Evolutionary conservation across 92 coral and sea anemone species (phyloP).

Genomic region (Pocillopora grandis): DNA sequence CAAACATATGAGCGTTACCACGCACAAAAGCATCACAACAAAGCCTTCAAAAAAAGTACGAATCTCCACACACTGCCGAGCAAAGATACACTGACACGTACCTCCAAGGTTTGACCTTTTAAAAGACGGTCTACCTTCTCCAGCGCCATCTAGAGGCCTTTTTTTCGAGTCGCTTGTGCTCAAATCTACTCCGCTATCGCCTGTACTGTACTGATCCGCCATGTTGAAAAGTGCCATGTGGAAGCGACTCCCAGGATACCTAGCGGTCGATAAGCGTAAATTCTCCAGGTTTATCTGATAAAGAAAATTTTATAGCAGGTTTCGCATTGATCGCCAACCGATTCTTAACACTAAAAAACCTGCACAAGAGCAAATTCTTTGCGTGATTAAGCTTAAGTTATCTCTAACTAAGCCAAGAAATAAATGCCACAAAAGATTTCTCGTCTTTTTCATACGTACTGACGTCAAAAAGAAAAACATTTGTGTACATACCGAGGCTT

Average conservation of each 20-base stretch:
- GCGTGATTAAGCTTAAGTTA: background rate
- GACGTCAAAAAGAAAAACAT: constrained; percentile 6
- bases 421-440: background rate
- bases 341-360: constrained; percentile 2
- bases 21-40: constrained; percentile 29
- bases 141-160: constrained; percentile 86
- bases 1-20: constrained; percentile 20
- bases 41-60: background rate
- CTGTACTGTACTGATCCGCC: constrained; percentile 87
- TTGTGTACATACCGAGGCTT: constrained; percentile 3
- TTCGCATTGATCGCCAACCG: background rate
- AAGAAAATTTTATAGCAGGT: constrained; percentile 2
- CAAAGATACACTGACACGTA: constrained; percentile 37
- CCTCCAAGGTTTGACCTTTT: constrained; percentile 98
- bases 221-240: constrained; percentile 82
- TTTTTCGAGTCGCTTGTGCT: constrained; percentile 87
- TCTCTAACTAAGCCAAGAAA: background rate
- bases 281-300: background rate
- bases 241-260: constrained; percentile 44
- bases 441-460: background rate
- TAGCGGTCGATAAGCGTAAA: constrained; percentile 40
- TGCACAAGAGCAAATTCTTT: background rate
- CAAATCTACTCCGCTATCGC: constrained; percentile 76
- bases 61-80: background rate
- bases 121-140: constrained; percentile 79